Base-by-base conservation (phyloP, 2,797 vertebrate species). In the Bradypodion ventrale region DNA sequence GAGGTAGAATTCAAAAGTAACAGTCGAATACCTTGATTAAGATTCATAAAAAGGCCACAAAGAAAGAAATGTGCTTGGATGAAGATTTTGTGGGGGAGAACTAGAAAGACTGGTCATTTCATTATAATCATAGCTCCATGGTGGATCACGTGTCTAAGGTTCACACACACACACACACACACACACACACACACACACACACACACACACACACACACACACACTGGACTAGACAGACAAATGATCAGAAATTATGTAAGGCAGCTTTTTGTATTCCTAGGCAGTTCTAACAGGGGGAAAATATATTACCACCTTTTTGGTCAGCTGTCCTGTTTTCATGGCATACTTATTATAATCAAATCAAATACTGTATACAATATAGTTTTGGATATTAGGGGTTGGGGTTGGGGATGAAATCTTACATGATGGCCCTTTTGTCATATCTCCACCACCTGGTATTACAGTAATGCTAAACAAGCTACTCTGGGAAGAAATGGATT, bases 311-410 rank as follows among this genome's bases (percentile, higher is more conserved):
- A 19, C 42, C 21, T 1, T 19, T 37, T 59, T 70, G 19, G 7
- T 52, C 13, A 2, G 29, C 32, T 29, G 37, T 8, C 78, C 62
- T 3, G 13, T 70, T 44, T 87, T 80, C 81, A 79, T 44, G 52
- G 32, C 42, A 7, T 7, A 32, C 3, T 85, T 13, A 7, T 87
- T 62, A 81, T 1, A 19, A 88, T 83, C 87, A 80, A 37, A 2
- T 23, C 21, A 74, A 90, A 74, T 15, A 66, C n/a, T n/a, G n/a
- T n/a, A 1, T 32, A 80, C 76, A 65, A 52, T 44, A 29, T 9
- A 83, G 66, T 75, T 35, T 4, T 63, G 23, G 44, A 66, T 56
- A 19, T 56, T n/a, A n/a, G 19, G 70, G 32, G 59, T n/a, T n/a
- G n/a, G n/a, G n/a, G n/a, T n/a, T n/a, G 27, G 2, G 16, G 46